Conservation (phyloP, 2,113 vertebrate genomes). For the Ceratotherium simum region DNA sequence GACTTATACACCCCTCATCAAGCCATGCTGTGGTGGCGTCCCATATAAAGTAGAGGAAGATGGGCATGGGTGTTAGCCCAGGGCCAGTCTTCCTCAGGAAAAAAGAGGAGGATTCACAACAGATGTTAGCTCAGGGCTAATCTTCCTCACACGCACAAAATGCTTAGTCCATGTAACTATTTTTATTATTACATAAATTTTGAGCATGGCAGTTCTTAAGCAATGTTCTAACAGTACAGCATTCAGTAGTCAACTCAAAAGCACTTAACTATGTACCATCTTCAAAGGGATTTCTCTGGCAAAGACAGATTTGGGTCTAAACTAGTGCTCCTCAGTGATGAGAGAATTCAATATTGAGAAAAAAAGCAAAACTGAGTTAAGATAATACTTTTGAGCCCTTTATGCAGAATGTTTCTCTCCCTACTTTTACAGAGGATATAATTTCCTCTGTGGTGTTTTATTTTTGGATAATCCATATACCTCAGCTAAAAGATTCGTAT, state of each 20-base stretch:
- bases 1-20: too few relatives aligned
- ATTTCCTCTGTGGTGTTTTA: background rate
- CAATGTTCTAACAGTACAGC: background rate
- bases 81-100: too few relatives aligned
- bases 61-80: too few relatives aligned
- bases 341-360: background rate
- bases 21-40: too few relatives aligned
- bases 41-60: too few relatives aligned
- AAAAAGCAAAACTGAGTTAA: background rate
- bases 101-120: too few relatives aligned
- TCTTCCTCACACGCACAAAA: background rate
- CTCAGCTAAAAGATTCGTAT: conserved; percentile 71
- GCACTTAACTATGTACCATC: background rate
- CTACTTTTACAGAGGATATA: conserved; percentile 21
- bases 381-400: background rate
- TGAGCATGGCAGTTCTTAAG: background rate
- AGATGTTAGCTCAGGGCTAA: too few relatives aligned
- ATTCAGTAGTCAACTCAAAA: conserved; percentile 14
- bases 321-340: background rate
- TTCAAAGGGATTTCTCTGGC: background rate
- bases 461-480: conserved; percentile 54
- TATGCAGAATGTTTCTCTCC: background rate
- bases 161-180: background rate
- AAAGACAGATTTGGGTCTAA: background rate
- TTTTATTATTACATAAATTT: conserved; percentile 1